Percentiles rank a stretch among this genome's conserved stretches.
These are phyloP conservation scores for Hetaerina americana DNA, from an alignment of 1,140 invertebrate genomes.

Conservation along the genomic window DNA sequence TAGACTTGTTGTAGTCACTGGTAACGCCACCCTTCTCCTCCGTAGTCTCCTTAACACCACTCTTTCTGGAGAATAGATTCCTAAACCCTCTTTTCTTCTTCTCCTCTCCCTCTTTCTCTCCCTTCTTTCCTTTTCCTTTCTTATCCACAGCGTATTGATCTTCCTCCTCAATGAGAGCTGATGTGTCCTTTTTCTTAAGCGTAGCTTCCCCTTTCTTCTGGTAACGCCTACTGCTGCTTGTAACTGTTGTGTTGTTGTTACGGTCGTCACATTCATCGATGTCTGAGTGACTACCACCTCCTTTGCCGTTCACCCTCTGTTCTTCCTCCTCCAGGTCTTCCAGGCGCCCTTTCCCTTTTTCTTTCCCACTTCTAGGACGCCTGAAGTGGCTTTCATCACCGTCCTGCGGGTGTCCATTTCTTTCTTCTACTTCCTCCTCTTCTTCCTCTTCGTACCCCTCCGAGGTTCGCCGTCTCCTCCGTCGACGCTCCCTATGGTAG, in stretches of 20 bases:
- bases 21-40: conserved; percentile 8
- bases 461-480: background rate
- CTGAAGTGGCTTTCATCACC: background rate
- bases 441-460: background rate
- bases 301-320: background rate
- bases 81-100: background rate
- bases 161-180: background rate
- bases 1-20: conserved; percentile 7
- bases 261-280: background rate
- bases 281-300: background rate
- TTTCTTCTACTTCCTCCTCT: background rate
- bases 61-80: background rate
- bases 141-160: background rate
- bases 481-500: conserved; percentile 27
- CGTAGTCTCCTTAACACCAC: background rate
- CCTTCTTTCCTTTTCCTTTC: background rate
- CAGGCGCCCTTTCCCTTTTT: background rate
- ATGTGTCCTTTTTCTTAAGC: background rate
- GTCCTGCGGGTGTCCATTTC: background rate
- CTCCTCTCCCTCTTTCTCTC: background rate
- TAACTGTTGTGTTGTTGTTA: background rate
- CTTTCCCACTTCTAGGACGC: background rate
- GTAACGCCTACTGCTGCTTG: background rate
- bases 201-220: background rate
- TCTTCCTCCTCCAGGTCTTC: background rate